Conservation (phyloP, 2,797 vertebrate species). For the Rhodeus uyekii region DNA sequence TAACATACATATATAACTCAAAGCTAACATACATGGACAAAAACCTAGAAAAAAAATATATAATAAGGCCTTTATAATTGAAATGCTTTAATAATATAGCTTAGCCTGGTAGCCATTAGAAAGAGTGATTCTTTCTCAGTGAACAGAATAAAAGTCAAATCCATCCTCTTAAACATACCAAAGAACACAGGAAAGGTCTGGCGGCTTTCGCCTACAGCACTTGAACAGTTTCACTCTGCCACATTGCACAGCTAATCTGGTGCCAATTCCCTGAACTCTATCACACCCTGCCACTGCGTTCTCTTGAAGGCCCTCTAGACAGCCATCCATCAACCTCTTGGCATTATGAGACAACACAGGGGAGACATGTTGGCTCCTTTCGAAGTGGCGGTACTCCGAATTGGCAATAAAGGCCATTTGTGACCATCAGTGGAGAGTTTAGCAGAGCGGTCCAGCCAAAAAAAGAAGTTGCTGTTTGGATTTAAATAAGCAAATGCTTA, state of each 20-base stretch:
- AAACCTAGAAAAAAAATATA: background rate
- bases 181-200: constrained; percentile 9
- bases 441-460: no score
- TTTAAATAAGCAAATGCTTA: no score
- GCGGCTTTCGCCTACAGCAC: background rate
- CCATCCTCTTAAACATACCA: background rate
- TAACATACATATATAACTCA: background rate
- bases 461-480: no score
- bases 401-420: background rate
- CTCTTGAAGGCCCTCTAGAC: constrained; percentile 8
- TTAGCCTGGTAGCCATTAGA: background rate
- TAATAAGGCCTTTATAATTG: background rate
- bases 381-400: background rate
- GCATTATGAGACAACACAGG: background rate
- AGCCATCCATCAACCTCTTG: constrained; percentile 16
- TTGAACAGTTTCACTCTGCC: constrained; percentile 26
- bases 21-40: background rate
- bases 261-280: constrained; percentile 49
- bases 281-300: constrained; percentile 16
- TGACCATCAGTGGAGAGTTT: background rate
- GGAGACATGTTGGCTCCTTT: background rate
- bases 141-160: constrained; percentile 1
- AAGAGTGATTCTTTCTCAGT: background rate
- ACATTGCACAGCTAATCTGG: constrained; percentile 50
- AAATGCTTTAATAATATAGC: background rate